phyloP scores from a whole-genome alignment of 1,140 invertebrate genomes.

The Papilio machaon region DNA sequence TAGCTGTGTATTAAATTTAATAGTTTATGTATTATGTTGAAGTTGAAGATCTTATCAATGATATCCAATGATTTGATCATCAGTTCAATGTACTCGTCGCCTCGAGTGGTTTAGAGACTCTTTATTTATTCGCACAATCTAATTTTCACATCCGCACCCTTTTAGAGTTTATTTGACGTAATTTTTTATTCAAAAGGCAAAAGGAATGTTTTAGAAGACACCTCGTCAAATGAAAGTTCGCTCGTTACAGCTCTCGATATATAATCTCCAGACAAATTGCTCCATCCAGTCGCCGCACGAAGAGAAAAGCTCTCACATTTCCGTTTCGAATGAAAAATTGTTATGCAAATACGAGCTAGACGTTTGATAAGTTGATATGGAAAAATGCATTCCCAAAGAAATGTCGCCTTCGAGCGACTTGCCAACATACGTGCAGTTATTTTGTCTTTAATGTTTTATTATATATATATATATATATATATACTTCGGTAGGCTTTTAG shows the following conservation, averaged over 20 bases:
- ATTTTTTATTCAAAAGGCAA: not conserved
- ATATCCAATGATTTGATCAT: not conserved
- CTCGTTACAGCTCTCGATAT: not conserved
- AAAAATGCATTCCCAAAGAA: conserved; percentile 2
- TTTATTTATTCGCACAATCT: not conserved
- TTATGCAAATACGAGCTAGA: conserved; percentile 15
- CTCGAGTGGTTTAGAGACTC: too few relatives aligned
- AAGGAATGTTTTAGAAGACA: not conserved
- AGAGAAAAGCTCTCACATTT: conserved; percentile 1
- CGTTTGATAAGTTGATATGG: not conserved
- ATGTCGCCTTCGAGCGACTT: not conserved
- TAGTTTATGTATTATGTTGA: too few relatives aligned
- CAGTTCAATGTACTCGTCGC: not conserved
- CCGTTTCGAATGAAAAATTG: conserved; percentile 12
- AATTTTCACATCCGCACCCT: not conserved
- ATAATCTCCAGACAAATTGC: conserved; percentile 20
- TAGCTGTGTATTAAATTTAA: too few relatives aligned
- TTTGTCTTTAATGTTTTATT: too few relatives aligned
- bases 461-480: too few relatives aligned
- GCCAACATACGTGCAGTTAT: not conserved
- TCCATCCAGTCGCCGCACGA: conserved; percentile 2
- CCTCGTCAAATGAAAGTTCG: not conserved
- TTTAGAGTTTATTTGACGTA: not conserved
- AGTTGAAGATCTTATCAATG: too few relatives aligned
- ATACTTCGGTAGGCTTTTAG: too few relatives aligned